phyloP scores from a whole-genome alignment of 2,797 vertebrate genomes.

The Botia kubotai region DNA sequence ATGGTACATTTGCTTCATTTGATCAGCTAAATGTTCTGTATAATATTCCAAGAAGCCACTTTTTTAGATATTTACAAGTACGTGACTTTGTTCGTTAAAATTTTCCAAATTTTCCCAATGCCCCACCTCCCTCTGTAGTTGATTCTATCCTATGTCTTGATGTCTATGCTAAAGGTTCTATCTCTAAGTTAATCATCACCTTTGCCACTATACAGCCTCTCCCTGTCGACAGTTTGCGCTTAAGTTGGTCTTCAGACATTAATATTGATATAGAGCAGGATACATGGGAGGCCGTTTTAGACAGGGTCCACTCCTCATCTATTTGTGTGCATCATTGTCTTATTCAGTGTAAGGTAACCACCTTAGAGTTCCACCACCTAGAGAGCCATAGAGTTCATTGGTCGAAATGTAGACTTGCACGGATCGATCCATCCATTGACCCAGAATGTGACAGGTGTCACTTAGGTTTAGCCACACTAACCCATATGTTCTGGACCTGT shows the following conservation, averaged over 20 bases:
- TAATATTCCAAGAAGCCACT: background rate
- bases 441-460: too few species aligned
- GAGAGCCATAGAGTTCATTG: background rate
- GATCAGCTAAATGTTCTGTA: background rate
- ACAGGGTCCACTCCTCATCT: background rate
- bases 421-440: too few species aligned
- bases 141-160: background rate
- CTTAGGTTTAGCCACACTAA: too few species aligned
- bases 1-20: background rate
- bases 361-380: too few species aligned
- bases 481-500: too few species aligned
- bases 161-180: background rate
- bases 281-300: background rate
- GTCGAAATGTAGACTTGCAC: background rate
- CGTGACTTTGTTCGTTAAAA: background rate
- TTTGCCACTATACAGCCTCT: background rate
- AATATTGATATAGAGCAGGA: background rate
- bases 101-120: background rate
- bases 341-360: background rate
- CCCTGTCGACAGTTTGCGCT: background rate
- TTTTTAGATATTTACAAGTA: background rate
- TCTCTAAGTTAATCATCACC: background rate
- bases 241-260: background rate
- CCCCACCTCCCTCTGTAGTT: too few species aligned
- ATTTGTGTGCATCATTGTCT: background rate